phyloP scores from a whole-genome alignment of 2,797 vertebrate genomes.

The Galagoides demidoff region DNA sequence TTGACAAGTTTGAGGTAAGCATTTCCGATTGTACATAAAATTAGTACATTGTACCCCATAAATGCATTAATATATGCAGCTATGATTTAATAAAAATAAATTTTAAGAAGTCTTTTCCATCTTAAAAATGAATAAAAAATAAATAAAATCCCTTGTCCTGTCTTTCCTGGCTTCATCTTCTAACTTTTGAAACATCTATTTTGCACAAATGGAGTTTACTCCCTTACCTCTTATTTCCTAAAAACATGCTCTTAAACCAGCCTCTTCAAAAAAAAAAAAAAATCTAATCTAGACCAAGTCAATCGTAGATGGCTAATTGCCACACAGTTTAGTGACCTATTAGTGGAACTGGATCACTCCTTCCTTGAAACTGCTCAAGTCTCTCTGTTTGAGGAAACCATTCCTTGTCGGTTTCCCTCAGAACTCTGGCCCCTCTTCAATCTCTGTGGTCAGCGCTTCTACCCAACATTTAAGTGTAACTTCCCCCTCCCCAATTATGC shows the following conservation, averaged over 20 bases:
- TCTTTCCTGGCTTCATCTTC: neutral
- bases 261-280: neutral
- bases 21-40: too few relatives aligned
- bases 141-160: neutral
- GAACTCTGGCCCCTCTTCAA: neutral
- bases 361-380: neutral
- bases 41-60: too few relatives aligned
- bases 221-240: neutral
- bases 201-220: neutral
- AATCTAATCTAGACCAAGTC: neutral
- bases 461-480: neutral
- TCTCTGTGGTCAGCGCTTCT: conserved; percentile 40
- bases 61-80: too few relatives aligned
- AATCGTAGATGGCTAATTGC: neutral
- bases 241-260: neutral
- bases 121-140: neutral
- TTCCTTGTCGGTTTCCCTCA: conserved; percentile 4
- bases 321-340: neutral
- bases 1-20: too few relatives aligned
- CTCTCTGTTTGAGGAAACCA: neutral
- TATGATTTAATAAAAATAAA: too few relatives aligned
- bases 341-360: neutral
- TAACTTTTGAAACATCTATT: neutral
- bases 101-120: too few relatives aligned
- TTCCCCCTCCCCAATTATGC: neutral